Percentiles rank a stretch among this genome's conserved stretches.
Conservation (phyloP, 2,888 invertebrate species). For the Dolomedes plantarius region DNA sequence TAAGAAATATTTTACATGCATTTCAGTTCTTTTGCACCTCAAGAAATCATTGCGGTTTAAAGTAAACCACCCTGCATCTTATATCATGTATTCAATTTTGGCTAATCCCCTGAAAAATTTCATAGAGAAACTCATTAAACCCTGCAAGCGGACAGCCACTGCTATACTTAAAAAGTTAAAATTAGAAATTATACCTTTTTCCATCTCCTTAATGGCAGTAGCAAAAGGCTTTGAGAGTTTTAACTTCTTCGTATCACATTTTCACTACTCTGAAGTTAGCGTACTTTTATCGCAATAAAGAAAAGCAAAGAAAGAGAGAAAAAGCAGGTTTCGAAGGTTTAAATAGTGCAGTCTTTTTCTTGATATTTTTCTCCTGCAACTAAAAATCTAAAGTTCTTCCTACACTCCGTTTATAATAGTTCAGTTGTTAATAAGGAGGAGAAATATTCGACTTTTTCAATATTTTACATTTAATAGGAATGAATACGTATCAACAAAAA, state of each 20-base stretch:
- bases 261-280: neutral
- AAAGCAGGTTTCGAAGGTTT: neutral
- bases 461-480: too few relatives aligned
- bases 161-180: constrained; percentile 7
- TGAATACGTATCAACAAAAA: too few relatives aligned
- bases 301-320: neutral
- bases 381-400: constrained; percentile 21
- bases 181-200: constrained; percentile 25
- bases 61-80: too few relatives aligned
- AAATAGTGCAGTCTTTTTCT: neutral
- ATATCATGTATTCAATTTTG: neutral
- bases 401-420: neutral
- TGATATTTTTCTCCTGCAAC: neutral
- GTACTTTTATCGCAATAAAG: neutral
- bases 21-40: too few relatives aligned
- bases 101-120: neutral
- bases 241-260: neutral
- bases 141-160: neutral
- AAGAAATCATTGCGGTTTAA: too few relatives aligned
- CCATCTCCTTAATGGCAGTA: constrained; percentile 14
- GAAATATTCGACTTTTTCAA: too few relatives aligned
- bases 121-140: neutral
- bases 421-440: neutral
- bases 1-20: too few relatives aligned
- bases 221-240: neutral